Evolutionary conservation across 2,797 vertebrate species (phyloP).

Genomic region (Aeoliscus strigatus): DNA sequence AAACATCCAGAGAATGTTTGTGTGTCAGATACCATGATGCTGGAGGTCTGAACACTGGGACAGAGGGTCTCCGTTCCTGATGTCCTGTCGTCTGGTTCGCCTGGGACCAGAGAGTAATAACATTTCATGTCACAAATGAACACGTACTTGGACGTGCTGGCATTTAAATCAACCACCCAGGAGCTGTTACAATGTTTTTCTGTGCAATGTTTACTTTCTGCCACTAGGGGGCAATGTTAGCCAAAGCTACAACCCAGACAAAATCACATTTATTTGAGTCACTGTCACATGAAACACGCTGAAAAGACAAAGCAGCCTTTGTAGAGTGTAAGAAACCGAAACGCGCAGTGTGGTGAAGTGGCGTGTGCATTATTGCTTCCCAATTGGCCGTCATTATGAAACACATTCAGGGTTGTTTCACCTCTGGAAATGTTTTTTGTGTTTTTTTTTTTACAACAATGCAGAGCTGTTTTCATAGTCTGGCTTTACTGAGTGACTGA

Average conservation of each 20-base stretch:
- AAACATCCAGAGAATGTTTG: neutral
- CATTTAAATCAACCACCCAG: neutral
- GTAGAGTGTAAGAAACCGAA: slow-evolving; percentile 32
- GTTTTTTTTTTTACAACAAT: slow-evolving; percentile 18
- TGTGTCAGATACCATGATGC: slow-evolving; percentile 79
- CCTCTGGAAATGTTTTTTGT: slow-evolving; percentile 31
- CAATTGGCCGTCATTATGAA: slow-evolving; percentile 45
- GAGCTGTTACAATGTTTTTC: neutral
- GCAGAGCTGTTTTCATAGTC: slow-evolving; percentile 30
- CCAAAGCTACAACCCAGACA: neutral
- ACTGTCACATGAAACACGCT: slow-evolving; percentile 31
- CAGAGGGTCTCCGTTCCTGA: slow-evolving; percentile 94
- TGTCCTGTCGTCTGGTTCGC: slow-evolving; percentile 93
- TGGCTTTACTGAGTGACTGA: slow-evolving; percentile 28
- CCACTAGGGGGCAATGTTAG: slow-evolving; percentile 66
- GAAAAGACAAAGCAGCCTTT: slow-evolving; percentile 11
- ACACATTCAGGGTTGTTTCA: slow-evolving; percentile 32
- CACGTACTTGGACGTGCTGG: neutral
- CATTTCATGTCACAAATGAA: neutral
- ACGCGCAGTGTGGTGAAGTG: slow-evolving; percentile 36
- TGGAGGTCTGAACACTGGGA: slow-evolving; percentile 97
- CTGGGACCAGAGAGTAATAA: slow-evolving; percentile 42
- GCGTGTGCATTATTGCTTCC: slow-evolving; percentile 24
- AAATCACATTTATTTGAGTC: too few species aligned
- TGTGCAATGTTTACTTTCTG: slow-evolving; percentile 16